Evolutionary conservation across 2,797 vertebrate genomes (phyloP).

Genomic region (Xiphophorus birchmanni): DNA sequence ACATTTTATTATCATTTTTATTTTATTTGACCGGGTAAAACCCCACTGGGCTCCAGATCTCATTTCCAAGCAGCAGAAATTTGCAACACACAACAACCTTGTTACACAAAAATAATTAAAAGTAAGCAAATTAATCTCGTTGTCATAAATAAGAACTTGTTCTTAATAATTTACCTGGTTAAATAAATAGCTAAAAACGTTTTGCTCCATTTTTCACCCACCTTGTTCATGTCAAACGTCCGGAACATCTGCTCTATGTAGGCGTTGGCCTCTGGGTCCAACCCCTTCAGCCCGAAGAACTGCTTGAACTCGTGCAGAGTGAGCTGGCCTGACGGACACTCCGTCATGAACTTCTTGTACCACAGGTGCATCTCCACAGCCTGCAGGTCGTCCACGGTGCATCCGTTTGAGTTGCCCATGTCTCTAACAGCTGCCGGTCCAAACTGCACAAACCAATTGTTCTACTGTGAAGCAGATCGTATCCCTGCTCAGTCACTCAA

Average conservation of each 20-base stretch:
- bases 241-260: conserved; percentile 96
- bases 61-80: too few relatives aligned
- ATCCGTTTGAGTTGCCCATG: conserved; percentile 86
- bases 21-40: too few relatives aligned
- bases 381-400: conserved; percentile 89
- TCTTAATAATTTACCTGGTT: too few relatives aligned
- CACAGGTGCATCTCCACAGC: conserved; percentile 93
- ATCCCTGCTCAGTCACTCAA: conserved; percentile 77
- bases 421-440: background rate
- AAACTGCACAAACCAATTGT: conserved; percentile 39
- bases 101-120: too few relatives aligned
- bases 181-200: too few relatives aligned
- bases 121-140: too few relatives aligned
- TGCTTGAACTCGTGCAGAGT: conserved; percentile 94
- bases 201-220: conserved; percentile 49
- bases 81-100: too few relatives aligned
- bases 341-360: conserved; percentile 96
- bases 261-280: conserved; percentile 88
- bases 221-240: conserved; percentile 96
- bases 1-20: too few relatives aligned
- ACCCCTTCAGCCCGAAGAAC: conserved; percentile 89
- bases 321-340: conserved; percentile 93
- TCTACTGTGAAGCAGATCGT: conserved; percentile 78
- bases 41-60: too few relatives aligned
- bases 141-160: too few relatives aligned